Conservation (phyloP, 2,888 invertebrate genomes). For the Melinopterus prodromus region DNA sequence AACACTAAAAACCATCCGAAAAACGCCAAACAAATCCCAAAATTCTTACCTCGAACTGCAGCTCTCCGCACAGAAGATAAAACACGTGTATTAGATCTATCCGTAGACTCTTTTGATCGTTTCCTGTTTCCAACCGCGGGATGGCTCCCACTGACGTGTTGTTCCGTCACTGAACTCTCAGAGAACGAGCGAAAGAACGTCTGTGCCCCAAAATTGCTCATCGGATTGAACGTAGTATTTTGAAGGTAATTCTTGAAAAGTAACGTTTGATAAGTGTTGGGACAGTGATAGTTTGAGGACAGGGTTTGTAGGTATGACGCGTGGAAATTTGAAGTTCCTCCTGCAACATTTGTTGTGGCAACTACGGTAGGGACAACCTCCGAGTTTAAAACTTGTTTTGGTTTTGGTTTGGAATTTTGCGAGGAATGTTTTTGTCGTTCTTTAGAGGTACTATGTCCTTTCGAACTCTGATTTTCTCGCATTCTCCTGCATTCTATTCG, state of each 20-base stretch:
- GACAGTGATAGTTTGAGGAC: slow-evolving; percentile 12
- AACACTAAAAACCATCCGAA: not conserved
- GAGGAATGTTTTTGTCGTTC: not conserved
- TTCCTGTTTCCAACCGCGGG: not conserved
- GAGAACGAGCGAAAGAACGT: slow-evolving; percentile 16
- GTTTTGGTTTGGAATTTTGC: not conserved
- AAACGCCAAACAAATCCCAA: not conserved
- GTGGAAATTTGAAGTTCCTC: not conserved
- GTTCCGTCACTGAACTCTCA: slow-evolving; percentile 5
- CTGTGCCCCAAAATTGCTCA: not conserved
- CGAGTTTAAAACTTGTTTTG: not conserved
- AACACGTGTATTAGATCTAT: not conserved
- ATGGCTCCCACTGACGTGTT: not conserved
- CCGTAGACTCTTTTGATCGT: not conserved
- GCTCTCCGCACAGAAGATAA: slow-evolving; percentile 8
- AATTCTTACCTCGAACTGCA: slow-evolving; percentile 9
- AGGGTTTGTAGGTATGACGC: slow-evolving; percentile 9
- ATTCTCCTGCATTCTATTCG: not conserved
- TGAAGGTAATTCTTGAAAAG: slow-evolving; percentile 11
- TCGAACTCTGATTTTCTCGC: not conserved
- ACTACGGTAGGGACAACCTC: not conserved
- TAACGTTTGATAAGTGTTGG: not conserved
- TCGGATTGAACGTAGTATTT: not conserved
- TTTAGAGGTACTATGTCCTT: not conserved
- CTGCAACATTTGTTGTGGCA: not conserved